Conservation (phyloP, 1,140 invertebrate genomes). For the Zaprionus camerounensis region DNA sequence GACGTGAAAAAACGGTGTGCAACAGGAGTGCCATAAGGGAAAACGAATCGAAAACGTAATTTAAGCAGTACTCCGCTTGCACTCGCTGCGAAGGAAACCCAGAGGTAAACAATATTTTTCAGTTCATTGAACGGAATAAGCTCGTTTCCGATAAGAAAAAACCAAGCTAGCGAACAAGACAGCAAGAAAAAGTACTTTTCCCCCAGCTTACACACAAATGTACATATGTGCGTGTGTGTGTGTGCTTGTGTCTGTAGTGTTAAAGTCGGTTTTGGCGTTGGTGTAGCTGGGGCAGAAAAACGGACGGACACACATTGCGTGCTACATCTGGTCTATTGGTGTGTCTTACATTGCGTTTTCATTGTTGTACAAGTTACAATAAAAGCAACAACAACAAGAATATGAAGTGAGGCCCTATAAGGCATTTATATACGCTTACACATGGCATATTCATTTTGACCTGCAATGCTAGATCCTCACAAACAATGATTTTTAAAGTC, state of each 20-base stretch:
- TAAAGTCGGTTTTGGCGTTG: slow-evolving; percentile 19
- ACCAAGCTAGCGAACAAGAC: slow-evolving; percentile 40
- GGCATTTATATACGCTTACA: slow-evolving; percentile 43
- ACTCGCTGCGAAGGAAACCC: slow-evolving; percentile 38
- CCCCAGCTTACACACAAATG: slow-evolving; percentile 35
- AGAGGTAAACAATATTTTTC: slow-evolving; percentile 81
- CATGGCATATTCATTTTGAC: neutral
- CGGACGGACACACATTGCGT: slow-evolving; percentile 35
- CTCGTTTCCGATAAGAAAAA: slow-evolving; percentile 77
- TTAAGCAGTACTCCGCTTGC: slow-evolving; percentile 31
- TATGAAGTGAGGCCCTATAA: slow-evolving; percentile 17
- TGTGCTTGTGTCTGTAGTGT: slow-evolving; percentile 2
- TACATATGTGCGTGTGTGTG: slow-evolving; percentile 13
- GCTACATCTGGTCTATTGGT: slow-evolving; percentile 51
- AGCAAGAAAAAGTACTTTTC: slow-evolving; percentile 41
- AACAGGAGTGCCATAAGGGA: slow-evolving; percentile 31
- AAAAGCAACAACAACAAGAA: slow-evolving; percentile 31
- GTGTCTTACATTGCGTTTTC: slow-evolving; percentile 62
- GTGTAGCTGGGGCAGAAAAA: neutral
- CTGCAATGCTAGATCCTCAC: neutral
- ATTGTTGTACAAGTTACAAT: slow-evolving; percentile 63
- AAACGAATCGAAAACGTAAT: slow-evolving; percentile 50
- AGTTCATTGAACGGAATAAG: slow-evolving; percentile 82
- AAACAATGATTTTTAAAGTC: neutral
- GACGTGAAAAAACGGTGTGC: slow-evolving; percentile 14